Percentiles rank a stretch among this genome's conserved stretches.
phyloP scores from a whole-genome alignment of 2,888 invertebrate genomes.

The Xanthia togata region DNA sequence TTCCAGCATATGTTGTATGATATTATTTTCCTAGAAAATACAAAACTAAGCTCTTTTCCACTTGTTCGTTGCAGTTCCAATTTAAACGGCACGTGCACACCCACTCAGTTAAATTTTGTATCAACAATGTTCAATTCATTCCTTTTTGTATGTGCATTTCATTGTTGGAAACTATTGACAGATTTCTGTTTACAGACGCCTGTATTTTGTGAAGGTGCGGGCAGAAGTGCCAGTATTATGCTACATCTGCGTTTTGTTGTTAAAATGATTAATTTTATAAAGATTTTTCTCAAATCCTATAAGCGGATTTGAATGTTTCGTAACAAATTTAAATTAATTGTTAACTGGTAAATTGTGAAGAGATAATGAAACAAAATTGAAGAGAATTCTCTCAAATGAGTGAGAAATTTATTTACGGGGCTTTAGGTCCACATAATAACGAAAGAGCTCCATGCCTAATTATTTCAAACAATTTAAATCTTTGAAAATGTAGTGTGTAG shows the following conservation, averaged over 20 bases:
- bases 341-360: neutral
- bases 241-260: neutral
- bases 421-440: neutral
- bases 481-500: neutral
- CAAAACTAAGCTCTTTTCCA: neutral
- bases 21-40: conserved; percentile 9
- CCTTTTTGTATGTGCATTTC: conserved; percentile 1
- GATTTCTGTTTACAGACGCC: neutral
- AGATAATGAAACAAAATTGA: neutral
- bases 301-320: neutral
- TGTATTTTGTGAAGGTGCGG: neutral
- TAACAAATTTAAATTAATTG: neutral
- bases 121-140: conserved; percentile 1
- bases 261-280: too few relatives aligned
- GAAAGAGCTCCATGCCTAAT: neutral
- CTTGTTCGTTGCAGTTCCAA: neutral
- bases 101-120: neutral
- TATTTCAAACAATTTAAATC: neutral
- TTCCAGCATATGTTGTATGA: neutral
- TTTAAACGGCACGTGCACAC: conserved; percentile 32
- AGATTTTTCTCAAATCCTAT: neutral
- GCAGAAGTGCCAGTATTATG: neutral
- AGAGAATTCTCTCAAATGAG: conserved; percentile 5
- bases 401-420: conserved; percentile 26
- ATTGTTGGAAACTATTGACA: neutral